Base-by-base conservation (phyloP, 1,140 invertebrate species). In the Campodea augens region DNA sequence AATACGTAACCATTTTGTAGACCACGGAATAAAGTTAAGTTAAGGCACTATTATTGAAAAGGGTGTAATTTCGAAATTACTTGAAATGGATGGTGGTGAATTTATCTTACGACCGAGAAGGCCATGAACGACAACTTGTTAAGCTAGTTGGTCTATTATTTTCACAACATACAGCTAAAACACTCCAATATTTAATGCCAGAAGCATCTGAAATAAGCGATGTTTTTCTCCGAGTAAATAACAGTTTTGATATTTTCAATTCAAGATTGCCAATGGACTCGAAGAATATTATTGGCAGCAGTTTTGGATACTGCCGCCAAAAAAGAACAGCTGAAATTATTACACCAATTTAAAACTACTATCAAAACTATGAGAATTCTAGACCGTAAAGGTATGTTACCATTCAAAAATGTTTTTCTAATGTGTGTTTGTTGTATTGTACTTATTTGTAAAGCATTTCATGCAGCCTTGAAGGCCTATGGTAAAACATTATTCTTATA, bases 211-310 rank as follows among this genome's bases (percentile, higher is more conserved):
- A 43, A 12, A 20, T 7, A 1, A 41, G 48, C 3, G 38, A 10
- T 18, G 37, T 50, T n/a, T 36, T 50, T 21, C 24, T 45, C 15
- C 29, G 50, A 3, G 27, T 51, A 3, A 49, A 50, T 41, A 22
- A 50, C 25, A 27, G 15, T 19, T 50, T 46, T 50, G 49, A 50
- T 27, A 47, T 50, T 32, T 24, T 50, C 12, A 50, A 50, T 46
- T 44, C 39, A 37, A 22, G 29, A 29, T 19, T 3, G 21, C 41
- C 41, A 43, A 7, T 37, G 7, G 5, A 13, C 10, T 18, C n/a
- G n/a, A n/a, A 48, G 15, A 37, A 37, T 10, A 10, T 7, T 10
- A 5, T 37, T 18, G 5, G n/a, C 3, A 4, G 19, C 4, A 19
- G 15, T 47, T 37, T 47, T 37, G 44, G 23, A 4, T 4, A 18